These are phyloP conservation scores for Neodiprion fabricii DNA, from an alignment of 1,140 invertebrate genomes.

Conservation along the genomic window DNA sequence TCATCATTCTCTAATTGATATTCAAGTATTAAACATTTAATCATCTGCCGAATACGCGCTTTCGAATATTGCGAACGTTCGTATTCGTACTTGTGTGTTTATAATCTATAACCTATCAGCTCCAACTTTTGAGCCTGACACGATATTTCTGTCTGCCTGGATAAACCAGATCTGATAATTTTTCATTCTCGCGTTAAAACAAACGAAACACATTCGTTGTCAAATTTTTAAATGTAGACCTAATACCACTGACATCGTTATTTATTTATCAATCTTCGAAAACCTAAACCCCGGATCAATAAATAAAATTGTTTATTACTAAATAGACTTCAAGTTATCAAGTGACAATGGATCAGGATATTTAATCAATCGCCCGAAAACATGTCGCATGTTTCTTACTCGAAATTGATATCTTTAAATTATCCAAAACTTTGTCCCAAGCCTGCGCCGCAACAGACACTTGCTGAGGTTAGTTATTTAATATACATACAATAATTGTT, in stretches of 20 bases:
- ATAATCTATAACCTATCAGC: neutral
- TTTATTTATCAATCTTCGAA: too few species aligned
- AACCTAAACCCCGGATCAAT: too few species aligned
- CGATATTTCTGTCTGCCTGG: too few species aligned
- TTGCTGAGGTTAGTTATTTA: constrained; percentile 34
- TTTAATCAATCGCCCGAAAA: constrained; percentile 15
- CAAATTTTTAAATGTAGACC: too few species aligned
- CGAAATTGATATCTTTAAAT: constrained; percentile 34
- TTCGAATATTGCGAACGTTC: neutral
- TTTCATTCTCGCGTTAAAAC: too few species aligned
- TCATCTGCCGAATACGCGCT: neutral
- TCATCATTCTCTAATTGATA: neutral
- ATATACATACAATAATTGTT: constrained; percentile 1
- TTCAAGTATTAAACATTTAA: neutral
- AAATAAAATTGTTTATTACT: too few species aligned
- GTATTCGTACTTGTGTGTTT: neutral
- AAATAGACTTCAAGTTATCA: too few species aligned
- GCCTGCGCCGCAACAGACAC: constrained; percentile 11
- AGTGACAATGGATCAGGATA: too few species aligned
- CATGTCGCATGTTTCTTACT: constrained; percentile 40
- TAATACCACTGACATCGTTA: too few species aligned
- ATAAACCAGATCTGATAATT: too few species aligned
- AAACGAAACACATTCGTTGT: too few species aligned
- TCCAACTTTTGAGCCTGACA: neutral
- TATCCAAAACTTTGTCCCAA: constrained; percentile 19